phyloP scores from a whole-genome alignment of 2,888 invertebrate species.

The Lydus trimaculatus region DNA sequence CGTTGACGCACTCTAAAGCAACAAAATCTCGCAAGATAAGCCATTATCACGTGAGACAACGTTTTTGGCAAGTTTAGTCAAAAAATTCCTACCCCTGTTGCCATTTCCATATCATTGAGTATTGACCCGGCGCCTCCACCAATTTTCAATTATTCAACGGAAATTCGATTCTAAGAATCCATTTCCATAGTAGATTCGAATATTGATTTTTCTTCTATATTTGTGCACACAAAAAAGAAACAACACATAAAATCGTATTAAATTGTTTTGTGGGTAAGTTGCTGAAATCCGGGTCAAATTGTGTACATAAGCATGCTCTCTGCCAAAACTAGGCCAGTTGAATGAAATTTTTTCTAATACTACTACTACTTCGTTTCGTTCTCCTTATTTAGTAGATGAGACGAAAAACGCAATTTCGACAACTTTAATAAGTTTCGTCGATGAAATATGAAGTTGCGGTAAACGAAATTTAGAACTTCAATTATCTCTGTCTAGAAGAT shows the following conservation, averaged over 20 bases:
- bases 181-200: no score
- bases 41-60: no score
- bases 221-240: no score
- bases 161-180: neutral
- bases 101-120: no score
- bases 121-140: no score
- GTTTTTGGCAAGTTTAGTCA: no score
- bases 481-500: neutral
- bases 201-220: no score
- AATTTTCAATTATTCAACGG: neutral
- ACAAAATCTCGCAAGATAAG: no score
- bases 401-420: neutral
- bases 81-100: no score
- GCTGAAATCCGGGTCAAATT: neutral
- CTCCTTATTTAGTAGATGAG: neutral
- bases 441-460: neutral
- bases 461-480: neutral
- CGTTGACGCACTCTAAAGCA: no score
- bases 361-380: no score
- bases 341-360: neutral
- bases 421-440: constrained; percentile 2
- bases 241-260: neutral
- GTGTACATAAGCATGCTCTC: neutral
- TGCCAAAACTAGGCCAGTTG: neutral
- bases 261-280: neutral